phyloP scores from a whole-genome alignment of 2,797 vertebrate species.

The Chiloscyllium punctatum region DNA sequence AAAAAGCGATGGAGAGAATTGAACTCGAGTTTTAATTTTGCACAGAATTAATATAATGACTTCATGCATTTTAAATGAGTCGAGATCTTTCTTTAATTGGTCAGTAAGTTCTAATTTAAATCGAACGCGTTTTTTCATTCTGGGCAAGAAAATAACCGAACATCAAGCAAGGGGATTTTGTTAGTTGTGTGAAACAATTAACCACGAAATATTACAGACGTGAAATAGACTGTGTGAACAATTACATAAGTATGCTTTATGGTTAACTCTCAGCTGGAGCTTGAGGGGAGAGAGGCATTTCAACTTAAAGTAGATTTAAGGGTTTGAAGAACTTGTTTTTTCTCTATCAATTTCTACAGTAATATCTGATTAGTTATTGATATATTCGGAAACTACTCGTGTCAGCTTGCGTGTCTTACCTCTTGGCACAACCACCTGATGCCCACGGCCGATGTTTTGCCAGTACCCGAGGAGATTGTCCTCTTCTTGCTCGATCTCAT shows the following conservation, averaged over 20 bases:
- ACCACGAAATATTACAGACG: not conserved
- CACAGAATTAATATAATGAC: not conserved
- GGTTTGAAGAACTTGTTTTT: not conserved
- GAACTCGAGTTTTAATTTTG: not conserved
- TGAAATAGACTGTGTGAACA: not conserved
- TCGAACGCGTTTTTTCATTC: not conserved
- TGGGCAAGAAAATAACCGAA: not conserved
- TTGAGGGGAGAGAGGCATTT: not conserved
- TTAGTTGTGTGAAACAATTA: not conserved
- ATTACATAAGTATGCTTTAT: not conserved
- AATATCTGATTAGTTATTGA: not conserved
- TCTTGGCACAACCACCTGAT: conserved; percentile 74
- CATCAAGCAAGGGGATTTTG: not conserved
- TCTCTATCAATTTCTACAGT: not conserved
- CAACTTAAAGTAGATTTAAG: not conserved
- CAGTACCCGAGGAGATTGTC: conserved; percentile 72
- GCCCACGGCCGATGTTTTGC: conserved; percentile 74
- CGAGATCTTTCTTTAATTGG: not conserved
- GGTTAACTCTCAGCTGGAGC: not conserved
- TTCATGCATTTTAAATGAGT: not conserved
- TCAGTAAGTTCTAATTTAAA: not conserved
- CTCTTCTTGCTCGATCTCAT: conserved; percentile 52
- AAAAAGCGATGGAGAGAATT: not conserved
- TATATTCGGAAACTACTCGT: not conserved
- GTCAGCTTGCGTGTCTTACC: conserved; percentile 53